These are phyloP conservation scores for Cyphomyrmex costatus DNA, from an alignment of 1,140 invertebrate genomes.

Conservation along the genomic window DNA sequence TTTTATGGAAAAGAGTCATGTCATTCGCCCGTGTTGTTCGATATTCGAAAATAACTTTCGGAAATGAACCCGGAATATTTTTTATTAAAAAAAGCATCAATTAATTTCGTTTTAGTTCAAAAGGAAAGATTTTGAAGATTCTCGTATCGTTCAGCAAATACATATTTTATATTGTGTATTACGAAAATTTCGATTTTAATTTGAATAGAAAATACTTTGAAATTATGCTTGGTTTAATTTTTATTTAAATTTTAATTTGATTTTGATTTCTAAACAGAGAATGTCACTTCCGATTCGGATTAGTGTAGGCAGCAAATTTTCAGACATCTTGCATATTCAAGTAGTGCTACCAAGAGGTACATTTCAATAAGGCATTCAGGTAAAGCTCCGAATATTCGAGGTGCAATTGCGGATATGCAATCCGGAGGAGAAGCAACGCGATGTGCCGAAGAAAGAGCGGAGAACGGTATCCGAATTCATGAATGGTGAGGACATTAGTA, in stretches of 20 bases:
- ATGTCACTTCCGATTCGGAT: background rate
- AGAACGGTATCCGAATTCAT: conserved; percentile 68
- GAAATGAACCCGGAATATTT: conserved; percentile 7
- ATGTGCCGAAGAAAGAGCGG: conserved; percentile 39
- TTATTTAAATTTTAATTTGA: background rate
- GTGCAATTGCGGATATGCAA: conserved; percentile 60
- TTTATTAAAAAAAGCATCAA: background rate
- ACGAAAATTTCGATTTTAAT: background rate
- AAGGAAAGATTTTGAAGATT: background rate
- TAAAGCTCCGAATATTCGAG: conserved; percentile 60
- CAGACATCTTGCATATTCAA: conserved; percentile 21
- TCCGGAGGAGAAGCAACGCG: conserved; percentile 16
- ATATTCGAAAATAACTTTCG: conserved; percentile 9
- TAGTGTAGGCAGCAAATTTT: background rate
- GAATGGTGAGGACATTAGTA: conserved; percentile 76
- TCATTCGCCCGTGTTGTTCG: background rate
- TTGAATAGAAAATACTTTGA: background rate
- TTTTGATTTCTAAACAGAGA: background rate
- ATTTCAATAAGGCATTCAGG: conserved; percentile 71
- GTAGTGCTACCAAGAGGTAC: conserved; percentile 58
- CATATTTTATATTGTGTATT: background rate
- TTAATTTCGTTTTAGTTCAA: background rate
- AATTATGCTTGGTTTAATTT: background rate
- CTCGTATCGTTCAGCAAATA: background rate
- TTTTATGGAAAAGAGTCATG: background rate